A percentile compares a stretch with the other conserved stretches of the same genome.
These are phyloP conservation scores for Notamacropus eugenii DNA, from an alignment of 2,797 vertebrate genomes.

Conservation along the genomic window DNA sequence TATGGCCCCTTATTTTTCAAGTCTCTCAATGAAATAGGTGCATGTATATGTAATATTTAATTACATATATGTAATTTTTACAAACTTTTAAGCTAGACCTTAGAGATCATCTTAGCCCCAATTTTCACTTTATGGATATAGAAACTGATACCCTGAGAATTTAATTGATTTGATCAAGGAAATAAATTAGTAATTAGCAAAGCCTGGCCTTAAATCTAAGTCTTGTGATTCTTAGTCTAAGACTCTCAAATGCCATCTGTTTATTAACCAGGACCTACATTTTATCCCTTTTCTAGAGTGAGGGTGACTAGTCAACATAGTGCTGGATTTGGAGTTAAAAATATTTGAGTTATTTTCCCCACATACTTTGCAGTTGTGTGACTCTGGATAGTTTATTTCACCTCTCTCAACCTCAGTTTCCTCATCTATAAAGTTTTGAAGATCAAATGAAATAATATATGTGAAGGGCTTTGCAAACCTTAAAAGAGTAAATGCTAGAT, in stretches of 20 bases:
- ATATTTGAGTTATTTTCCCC: neutral
- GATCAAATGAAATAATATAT: neutral
- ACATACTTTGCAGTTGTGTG: neutral
- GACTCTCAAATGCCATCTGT: neutral
- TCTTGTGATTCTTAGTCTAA: neutral
- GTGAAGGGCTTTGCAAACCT: too few relatives aligned
- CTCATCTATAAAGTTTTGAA: neutral
- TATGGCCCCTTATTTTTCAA: too few relatives aligned
- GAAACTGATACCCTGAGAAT: neutral
- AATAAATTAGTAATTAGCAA: neutral
- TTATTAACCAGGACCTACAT: neutral
- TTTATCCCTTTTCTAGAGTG: neutral
- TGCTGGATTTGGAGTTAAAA: neutral
- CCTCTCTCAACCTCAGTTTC: neutral
- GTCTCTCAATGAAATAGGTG: too few relatives aligned
- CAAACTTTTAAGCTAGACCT: too few relatives aligned
- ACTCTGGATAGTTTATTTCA: neutral
- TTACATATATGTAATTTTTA: too few relatives aligned
- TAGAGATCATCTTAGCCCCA: too few relatives aligned
- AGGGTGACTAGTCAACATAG: neutral
- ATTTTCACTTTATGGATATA: neutral
- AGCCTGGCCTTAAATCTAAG: neutral
- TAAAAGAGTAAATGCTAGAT: neutral
- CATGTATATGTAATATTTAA: too few relatives aligned
- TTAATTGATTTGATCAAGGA: neutral